phyloP scores from a whole-genome alignment of 2,113 vertebrate species.

The Corvus moneduloides region DNA sequence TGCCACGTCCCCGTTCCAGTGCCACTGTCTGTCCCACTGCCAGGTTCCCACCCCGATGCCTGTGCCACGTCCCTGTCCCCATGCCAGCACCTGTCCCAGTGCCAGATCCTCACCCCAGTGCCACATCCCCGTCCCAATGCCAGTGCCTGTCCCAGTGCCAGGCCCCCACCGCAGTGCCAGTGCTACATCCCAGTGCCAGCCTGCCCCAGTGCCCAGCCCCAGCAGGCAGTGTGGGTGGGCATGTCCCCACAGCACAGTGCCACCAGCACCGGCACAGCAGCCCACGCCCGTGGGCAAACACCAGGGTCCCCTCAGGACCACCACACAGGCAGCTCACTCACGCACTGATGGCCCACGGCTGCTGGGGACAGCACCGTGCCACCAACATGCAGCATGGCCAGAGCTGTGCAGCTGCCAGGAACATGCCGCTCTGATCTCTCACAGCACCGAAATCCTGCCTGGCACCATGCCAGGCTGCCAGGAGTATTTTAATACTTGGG shows the following conservation, averaged over 20 bases:
- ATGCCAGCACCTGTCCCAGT: not conserved
- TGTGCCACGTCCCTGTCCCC: not conserved
- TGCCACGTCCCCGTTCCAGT: not conserved
- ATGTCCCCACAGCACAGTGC: accelerated
- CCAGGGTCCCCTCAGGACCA: accelerated
- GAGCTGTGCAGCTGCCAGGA: not conserved
- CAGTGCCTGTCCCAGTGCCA: not conserved
- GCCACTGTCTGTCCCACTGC: not conserved
- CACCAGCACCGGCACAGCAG: not conserved
- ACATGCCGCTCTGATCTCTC: not conserved
- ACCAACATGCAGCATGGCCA: accelerated
- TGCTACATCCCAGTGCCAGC: not conserved
- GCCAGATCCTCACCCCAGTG: not conserved
- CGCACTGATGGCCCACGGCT: accelerated
- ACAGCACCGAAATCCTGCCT: not conserved
- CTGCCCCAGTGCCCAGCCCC: not conserved
- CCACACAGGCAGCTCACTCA: accelerated
- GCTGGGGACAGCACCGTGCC: not conserved
- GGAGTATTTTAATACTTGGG: conserved; percentile 16
- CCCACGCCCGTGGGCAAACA: accelerated
- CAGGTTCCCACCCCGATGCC: not conserved
- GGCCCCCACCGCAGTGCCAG: too few species aligned
- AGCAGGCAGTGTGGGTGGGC: not conserved
- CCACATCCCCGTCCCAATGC: not conserved
- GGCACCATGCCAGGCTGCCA: not conserved